These are phyloP conservation scores for Sebastes aleutianus DNA, from an alignment of 2,797 vertebrate species.

Conservation along the genomic window DNA sequence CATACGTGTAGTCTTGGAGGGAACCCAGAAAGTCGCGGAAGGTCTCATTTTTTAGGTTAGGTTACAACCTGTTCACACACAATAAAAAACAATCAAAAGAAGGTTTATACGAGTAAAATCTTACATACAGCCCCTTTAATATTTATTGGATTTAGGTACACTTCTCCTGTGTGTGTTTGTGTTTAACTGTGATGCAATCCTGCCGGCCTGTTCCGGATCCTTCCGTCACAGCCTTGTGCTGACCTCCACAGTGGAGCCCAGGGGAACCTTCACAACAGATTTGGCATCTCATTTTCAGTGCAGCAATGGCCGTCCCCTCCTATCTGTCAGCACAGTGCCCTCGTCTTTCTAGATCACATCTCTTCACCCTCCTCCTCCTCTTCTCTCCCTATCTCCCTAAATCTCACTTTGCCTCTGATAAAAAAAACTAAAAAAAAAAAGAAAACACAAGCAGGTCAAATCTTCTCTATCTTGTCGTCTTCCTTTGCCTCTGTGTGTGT, in stretches of 20 bases:
- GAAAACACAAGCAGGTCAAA: slow-evolving; percentile 31
- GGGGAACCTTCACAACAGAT: slow-evolving; percentile 85
- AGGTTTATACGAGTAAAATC: no score
- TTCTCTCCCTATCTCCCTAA: slow-evolving; percentile 29
- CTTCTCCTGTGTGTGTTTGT: slow-evolving; percentile 18
- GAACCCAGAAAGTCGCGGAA: no score
- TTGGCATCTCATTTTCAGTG: slow-evolving; percentile 76
- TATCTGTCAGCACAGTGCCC: slow-evolving; percentile 78
- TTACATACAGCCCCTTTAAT: not conserved
- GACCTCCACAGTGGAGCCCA: slow-evolving; percentile 80
- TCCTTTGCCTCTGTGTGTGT: slow-evolving; percentile 19
- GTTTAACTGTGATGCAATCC: slow-evolving; percentile 49
- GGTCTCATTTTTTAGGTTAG: no score
- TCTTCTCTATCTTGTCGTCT: slow-evolving; percentile 41
- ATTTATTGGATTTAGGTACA: slow-evolving; percentile 18
- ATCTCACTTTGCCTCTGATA: slow-evolving; percentile 41
- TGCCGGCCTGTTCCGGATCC: slow-evolving; percentile 54
- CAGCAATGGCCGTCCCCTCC: slow-evolving; percentile 80
- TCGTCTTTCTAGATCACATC: slow-evolving; percentile 79
- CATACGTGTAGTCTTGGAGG: no score
- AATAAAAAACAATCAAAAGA: no score
- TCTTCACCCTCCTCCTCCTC: slow-evolving; percentile 55
- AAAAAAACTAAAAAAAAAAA: not conserved
- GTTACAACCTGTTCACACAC: no score
- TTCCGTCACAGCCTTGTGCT: slow-evolving; percentile 72